Percentiles rank a stretch among this genome's conserved stretches.
Conservation (phyloP, 2,113 vertebrate genomes). For the Edolisoma coerulescens region DNA sequence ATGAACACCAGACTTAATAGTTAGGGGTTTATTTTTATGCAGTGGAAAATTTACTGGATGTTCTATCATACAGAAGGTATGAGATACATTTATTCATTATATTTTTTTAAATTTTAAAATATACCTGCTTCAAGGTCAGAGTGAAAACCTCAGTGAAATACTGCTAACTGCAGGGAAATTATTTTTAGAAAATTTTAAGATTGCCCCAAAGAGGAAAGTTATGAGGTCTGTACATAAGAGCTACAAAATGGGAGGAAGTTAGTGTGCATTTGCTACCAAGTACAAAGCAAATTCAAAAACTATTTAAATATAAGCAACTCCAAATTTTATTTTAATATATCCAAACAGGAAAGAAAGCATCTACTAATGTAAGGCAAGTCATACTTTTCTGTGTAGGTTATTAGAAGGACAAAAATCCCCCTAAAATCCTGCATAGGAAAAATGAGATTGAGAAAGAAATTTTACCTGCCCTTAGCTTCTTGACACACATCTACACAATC, state of each 20-base stretch:
- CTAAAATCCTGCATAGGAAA: neutral
- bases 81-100: neutral
- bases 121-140: neutral
- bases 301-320: neutral
- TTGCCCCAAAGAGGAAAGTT: neutral
- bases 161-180: neutral
- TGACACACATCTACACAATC: neutral
- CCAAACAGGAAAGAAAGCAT: neutral
- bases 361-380: neutral
- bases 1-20: neutral
- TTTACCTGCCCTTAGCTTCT: neutral
- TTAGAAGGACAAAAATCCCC: neutral
- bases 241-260: neutral
- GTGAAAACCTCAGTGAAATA: neutral
- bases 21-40: neutral
- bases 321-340: neutral
- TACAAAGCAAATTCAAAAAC: neutral
- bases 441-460: neutral
- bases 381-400: neutral
- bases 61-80: neutral
- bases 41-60: neutral
- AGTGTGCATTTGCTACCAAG: neutral
- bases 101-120: neutral
- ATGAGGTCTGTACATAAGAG: neutral
- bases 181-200: neutral